Evolutionary conservation across 2,888 invertebrate species (phyloP).

Genomic region (Gnatocerus cornutus): DNA sequence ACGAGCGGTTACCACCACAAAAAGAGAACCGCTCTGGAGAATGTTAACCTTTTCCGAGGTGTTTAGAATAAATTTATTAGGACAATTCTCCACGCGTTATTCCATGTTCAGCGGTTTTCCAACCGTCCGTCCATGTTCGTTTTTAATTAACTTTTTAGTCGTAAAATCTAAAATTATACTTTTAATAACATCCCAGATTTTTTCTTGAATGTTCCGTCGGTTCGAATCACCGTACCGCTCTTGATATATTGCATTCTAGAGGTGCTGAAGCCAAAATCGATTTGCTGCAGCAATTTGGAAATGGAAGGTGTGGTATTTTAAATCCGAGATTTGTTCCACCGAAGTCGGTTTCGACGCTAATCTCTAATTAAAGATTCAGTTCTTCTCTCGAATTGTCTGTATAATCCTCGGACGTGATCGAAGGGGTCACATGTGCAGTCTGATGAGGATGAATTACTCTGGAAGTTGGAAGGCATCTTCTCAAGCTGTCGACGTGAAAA

Average conservation of each 20-base stretch:
- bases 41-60: no score
- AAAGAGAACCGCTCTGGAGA: no score
- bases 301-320: conserved; percentile 29
- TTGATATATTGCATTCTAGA: conserved; percentile 37
- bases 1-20: no score
- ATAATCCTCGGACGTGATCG: no score
- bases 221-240: conserved; percentile 11
- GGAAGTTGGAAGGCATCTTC: conserved; percentile 11
- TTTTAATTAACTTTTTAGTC: conserved; percentile 27
- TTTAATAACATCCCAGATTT: conserved; percentile 4
- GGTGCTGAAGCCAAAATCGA: conserved; percentile 38
- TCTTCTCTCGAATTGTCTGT: background rate
- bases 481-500: conserved; percentile 43
- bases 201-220: conserved; percentile 19
- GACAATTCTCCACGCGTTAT: no score
- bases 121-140: background rate
- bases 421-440: conserved; percentile 23
- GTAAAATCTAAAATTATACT: background rate
- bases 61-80: no score
- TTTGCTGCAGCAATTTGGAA: conserved; percentile 33
- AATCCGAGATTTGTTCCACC: conserved; percentile 17
- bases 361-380: conserved; percentile 31
- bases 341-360: conserved; percentile 5
- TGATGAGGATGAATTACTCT: conserved; percentile 32
- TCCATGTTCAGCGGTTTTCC: no score